phyloP scores from a whole-genome alignment of 2,113 vertebrate genomes.

The Oncorhynchus nerka region DNA sequence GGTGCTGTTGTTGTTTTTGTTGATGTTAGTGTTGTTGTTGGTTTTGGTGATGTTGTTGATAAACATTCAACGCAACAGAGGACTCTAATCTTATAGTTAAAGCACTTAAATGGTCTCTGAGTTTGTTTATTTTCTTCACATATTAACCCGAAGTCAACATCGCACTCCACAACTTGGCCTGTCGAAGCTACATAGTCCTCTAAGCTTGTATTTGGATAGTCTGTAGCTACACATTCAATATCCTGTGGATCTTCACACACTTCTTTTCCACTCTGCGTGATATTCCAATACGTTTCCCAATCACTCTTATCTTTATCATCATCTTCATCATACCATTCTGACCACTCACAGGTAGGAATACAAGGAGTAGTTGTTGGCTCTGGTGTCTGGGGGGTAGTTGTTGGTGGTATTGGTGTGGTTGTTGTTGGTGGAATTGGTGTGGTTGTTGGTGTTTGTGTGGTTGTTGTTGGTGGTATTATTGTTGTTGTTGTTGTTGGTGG shows the following conservation, averaged over 20 bases:
- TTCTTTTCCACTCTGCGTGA: constrained; percentile 8
- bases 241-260: constrained; percentile 40
- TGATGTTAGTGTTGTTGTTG: background rate
- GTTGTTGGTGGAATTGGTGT: background rate
- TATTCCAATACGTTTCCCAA: constrained; percentile 50
- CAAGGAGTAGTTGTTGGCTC: constrained; percentile 12
- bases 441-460: background rate
- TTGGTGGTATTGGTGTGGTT: background rate
- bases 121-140: constrained; percentile 31
- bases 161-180: constrained; percentile 36
- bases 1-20: background rate
- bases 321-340: constrained; percentile 46
- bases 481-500: constrained; percentile 4
- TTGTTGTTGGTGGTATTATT: background rate
- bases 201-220: background rate
- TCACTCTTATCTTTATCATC: constrained; percentile 11
- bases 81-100: constrained; percentile 48
- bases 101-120: constrained; percentile 10
- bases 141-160: constrained; percentile 45
- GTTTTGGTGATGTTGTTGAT: background rate
- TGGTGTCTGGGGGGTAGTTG: background rate
- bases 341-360: constrained; percentile 36
- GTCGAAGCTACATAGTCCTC: background rate
- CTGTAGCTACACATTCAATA: constrained; percentile 35
- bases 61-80: constrained; percentile 31